Percentiles rank a stretch among this genome's conserved stretches.
Evolutionary conservation across 1,140 invertebrate species (phyloP).

Genomic region (Papilio machaon): DNA sequence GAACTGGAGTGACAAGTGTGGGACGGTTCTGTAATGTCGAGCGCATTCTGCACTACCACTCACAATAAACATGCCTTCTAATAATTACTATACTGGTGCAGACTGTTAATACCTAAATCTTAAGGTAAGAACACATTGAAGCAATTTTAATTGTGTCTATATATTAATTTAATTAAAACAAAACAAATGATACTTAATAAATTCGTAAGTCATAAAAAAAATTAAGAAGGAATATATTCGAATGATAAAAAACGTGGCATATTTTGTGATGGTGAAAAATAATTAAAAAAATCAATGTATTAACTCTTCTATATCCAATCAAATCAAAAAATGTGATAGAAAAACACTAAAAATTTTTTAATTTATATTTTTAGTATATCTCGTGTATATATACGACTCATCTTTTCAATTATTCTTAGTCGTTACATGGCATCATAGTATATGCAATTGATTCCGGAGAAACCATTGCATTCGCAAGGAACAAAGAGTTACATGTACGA

Average conservation of each 20-base stretch:
- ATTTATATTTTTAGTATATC: neutral
- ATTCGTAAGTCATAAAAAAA: too few species aligned
- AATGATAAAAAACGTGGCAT: too few species aligned
- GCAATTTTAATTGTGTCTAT: too few species aligned
- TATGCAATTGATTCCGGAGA: neutral
- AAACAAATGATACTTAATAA: too few species aligned
- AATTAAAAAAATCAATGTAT: too few species aligned
- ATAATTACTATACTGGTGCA: slow-evolving; percentile 23
- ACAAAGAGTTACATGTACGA: slow-evolving; percentile 3
- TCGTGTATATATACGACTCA: neutral
- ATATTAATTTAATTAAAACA: neutral
- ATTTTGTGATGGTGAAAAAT: too few species aligned
- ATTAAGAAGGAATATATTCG: too few species aligned
- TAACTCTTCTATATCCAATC: too few species aligned
- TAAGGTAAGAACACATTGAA: slow-evolving; percentile 7
- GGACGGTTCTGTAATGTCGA: neutral
- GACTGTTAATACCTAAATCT: slow-evolving; percentile 19
- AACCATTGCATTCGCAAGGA: neutral
- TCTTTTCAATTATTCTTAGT: slow-evolving; percentile 2
- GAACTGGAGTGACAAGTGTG: slow-evolving; percentile 35
- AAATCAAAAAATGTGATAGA: too few species aligned
- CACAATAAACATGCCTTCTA: slow-evolving; percentile 33
- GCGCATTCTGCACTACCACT: slow-evolving; percentile 17
- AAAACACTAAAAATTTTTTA: too few species aligned
- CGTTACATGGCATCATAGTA: neutral